Percentiles rank a stretch among this genome's conserved stretches.
Evolutionary conservation across 2,888 invertebrate species (phyloP).

Genomic region (Antitype chi): DNA sequence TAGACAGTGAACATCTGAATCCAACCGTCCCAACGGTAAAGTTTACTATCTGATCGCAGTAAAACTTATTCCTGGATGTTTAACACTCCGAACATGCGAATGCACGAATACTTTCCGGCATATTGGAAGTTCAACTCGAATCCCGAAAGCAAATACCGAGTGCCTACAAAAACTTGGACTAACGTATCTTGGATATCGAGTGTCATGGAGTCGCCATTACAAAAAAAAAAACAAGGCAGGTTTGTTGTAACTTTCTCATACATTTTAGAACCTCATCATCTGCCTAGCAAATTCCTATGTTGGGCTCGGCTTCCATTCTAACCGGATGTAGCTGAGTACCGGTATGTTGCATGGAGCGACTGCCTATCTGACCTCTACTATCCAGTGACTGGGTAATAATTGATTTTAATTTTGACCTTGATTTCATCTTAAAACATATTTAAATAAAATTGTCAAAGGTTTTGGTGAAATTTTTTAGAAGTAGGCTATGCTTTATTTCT

Average conservation of each 20-base stretch:
- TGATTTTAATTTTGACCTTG: no score
- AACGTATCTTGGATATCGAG: constrained; percentile 75
- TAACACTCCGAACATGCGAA: constrained; percentile 81
- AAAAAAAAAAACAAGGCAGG: not conserved
- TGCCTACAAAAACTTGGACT: constrained; percentile 86
- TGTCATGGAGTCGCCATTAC: constrained; percentile 67
- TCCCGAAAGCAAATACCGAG: constrained; percentile 88
- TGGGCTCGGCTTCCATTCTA: no score
- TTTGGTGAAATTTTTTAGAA: not conserved
- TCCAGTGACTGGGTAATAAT: no score
- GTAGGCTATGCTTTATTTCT: not conserved
- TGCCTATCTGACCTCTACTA: no score
- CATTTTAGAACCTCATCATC: not conserved
- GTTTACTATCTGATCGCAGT: constrained; percentile 83
- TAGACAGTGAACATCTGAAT: constrained; percentile 55
- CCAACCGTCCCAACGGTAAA: constrained; percentile 70
- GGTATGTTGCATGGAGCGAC: no score
- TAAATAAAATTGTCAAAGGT: not conserved
- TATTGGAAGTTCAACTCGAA: constrained; percentile 86
- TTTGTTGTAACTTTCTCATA: not conserved
- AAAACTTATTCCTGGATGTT: constrained; percentile 83
- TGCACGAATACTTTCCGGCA: constrained; percentile 87
- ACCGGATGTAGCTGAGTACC: no score
- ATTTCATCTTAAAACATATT: not conserved
- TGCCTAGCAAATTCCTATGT: no score